Conservation (phyloP, 2,797 vertebrate species). For the Parauchenoglanis ngamensis region DNA sequence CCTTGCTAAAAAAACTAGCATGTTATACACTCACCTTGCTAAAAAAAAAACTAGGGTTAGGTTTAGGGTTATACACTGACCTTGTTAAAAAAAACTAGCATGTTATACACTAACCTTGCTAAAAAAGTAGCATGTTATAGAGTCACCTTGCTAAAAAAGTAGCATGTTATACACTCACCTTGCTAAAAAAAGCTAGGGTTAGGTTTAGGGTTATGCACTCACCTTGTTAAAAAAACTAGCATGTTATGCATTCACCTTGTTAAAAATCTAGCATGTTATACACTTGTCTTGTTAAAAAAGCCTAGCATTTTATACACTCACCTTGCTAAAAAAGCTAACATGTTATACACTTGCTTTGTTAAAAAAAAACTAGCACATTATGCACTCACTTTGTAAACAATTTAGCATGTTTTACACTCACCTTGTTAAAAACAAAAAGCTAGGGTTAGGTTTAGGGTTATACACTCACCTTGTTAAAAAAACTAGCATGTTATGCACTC, state of each 20-base stretch:
- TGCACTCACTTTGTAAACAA: not conserved
- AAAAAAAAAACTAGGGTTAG: too few species aligned
- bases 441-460: too few species aligned
- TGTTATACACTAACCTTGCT: too few species aligned
- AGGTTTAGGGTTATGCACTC: too few species aligned
- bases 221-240: too few species aligned
- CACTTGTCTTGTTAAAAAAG: too few species aligned
- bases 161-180: not conserved
- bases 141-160: not conserved
- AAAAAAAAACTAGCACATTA: not conserved
- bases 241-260: too few species aligned
- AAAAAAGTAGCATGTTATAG: too few species aligned
- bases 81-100: too few species aligned
- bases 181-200: not conserved
- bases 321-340: not conserved
- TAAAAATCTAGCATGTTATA: too few species aligned
- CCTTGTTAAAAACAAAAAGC: not conserved
- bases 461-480: not conserved
- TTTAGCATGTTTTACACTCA: not conserved
- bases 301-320: not conserved
- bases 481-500: not conserved
- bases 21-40: not conserved
- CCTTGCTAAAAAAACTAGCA: not conserved
- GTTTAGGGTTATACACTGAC: too few species aligned
- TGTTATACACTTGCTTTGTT: too few species aligned